Percentiles rank a stretch among this genome's conserved stretches.
Conservation (phyloP, 2,113 vertebrate genomes). For the Forbesichthys agassizii region DNA sequence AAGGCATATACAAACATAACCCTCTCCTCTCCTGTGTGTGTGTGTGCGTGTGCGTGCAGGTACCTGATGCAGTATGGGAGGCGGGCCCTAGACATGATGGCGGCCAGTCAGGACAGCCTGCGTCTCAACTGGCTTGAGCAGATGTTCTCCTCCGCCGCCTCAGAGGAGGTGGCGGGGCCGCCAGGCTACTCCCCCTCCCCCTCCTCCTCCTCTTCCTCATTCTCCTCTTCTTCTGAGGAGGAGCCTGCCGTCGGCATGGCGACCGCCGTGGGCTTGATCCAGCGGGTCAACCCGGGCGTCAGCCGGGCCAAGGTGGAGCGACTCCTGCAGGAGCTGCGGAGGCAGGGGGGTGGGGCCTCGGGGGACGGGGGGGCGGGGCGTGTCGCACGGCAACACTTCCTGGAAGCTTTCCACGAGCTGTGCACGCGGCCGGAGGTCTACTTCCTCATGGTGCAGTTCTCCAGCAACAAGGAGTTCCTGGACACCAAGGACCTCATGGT, state of each 20-base stretch:
- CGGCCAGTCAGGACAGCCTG: constrained; percentile 91
- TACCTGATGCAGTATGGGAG: constrained; percentile 94
- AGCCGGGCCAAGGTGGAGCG: constrained; percentile 87
- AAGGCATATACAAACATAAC: no score
- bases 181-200: constrained; percentile 41
- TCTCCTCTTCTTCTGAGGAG: constrained; percentile 37
- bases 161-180: constrained; percentile 50
- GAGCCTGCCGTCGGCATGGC: constrained; percentile 80
- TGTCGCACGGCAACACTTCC: constrained; percentile 86
- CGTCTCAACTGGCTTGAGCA: constrained; percentile 89
- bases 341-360: constrained; percentile 80
- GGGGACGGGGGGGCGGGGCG: constrained; percentile 38
- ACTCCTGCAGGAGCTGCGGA: constrained; percentile 91
- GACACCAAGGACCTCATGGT: constrained; percentile 93
- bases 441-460: constrained; percentile 96
- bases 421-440: constrained; percentile 97
- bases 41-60: constrained; percentile 86
- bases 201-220: no score
- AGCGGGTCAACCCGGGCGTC: constrained; percentile 86
- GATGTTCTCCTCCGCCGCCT: constrained; percentile 74
- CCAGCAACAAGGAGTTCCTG: constrained; percentile 96
- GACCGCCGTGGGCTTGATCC: constrained; percentile 84
- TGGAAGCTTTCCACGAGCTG: constrained; percentile 92
- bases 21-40: no score
- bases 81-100: constrained; percentile 91